Evolutionary conservation across 2,888 invertebrate species (phyloP).

Genomic region (Pheosia tremula): DNA sequence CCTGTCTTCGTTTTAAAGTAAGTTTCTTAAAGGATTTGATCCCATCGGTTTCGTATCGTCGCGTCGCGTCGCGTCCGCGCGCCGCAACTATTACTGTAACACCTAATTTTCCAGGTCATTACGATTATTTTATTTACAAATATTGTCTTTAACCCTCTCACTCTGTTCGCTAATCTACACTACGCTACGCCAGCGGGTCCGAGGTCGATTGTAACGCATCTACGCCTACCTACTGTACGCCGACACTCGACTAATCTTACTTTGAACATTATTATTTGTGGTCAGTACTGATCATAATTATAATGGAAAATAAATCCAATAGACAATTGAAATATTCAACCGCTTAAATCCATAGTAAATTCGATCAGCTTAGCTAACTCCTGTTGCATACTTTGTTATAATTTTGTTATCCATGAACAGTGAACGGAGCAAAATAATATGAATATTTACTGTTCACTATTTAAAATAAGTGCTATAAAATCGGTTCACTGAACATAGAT

Average conservation of each 20-base stretch:
- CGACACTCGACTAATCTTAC: slow-evolving; percentile 67
- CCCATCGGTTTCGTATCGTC: slow-evolving; percentile 83
- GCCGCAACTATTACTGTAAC: slow-evolving; percentile 68
- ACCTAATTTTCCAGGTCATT: slow-evolving; percentile 78
- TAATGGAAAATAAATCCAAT: slow-evolving; percentile 65
- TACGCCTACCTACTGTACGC: slow-evolving; percentile 67
- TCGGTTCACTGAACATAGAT: slow-evolving; percentile 57
- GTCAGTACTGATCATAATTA: slow-evolving; percentile 66
- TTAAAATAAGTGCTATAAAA: slow-evolving; percentile 44
- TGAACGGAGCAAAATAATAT: slow-evolving; percentile 46
- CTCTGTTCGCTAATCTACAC: slow-evolving; percentile 82
- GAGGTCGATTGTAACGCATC: slow-evolving; percentile 76
- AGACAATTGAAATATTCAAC: slow-evolving; percentile 73
- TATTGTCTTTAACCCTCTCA: slow-evolving; percentile 86
- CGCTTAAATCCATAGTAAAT: slow-evolving; percentile 83
- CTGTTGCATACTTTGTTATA: slow-evolving; percentile 60
- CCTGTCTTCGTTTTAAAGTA: slow-evolving; percentile 77
- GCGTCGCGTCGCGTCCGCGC: slow-evolving; percentile 53
- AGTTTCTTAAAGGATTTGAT: slow-evolving; percentile 85
- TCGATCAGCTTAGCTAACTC: slow-evolving; percentile 80
- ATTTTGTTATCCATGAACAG: slow-evolving; percentile 55
- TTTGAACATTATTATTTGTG: slow-evolving; percentile 72
- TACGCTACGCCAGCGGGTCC: slow-evolving; percentile 79
- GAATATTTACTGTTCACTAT: slow-evolving; percentile 41
- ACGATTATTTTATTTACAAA: slow-evolving; percentile 84